Conservation (phyloP, 2,113 vertebrate species). For the Bostrychus sinensis region DNA sequence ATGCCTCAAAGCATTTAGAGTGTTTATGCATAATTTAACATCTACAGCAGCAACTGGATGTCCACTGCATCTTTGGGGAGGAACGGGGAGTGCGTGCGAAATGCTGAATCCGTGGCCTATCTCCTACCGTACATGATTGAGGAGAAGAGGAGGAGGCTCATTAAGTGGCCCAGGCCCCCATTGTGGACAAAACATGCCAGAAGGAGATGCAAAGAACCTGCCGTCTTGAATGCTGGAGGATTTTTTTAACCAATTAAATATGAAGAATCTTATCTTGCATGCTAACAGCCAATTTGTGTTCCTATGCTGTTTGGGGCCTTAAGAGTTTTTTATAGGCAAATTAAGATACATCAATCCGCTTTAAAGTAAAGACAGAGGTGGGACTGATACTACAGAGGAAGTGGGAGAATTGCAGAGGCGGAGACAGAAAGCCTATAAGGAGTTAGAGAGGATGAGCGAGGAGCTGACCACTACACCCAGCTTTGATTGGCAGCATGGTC, state of each 20-base stretch:
- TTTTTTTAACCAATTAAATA: constrained; percentile 78
- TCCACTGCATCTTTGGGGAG: constrained; percentile 74
- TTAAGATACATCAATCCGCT: constrained; percentile 52
- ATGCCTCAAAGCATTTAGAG: constrained; percentile 81
- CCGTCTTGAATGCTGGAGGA: constrained; percentile 45
- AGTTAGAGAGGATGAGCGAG: constrained; percentile 35
- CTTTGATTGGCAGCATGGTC: constrained; percentile 75
- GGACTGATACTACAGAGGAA: constrained; percentile 29
- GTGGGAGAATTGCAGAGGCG: constrained; percentile 7
- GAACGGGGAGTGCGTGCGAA: constrained; percentile 63
- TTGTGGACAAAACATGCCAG: constrained; percentile 66
- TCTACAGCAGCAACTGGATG: constrained; percentile 75
- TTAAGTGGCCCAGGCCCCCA: constrained; percentile 75
- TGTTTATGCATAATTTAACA: constrained; percentile 82
- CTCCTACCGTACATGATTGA: constrained; percentile 69
- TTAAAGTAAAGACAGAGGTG: constrained; percentile 34
- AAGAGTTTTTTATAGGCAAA: constrained; percentile 65
- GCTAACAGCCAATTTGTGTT: constrained; percentile 70
- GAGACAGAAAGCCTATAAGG: constrained; percentile 48
- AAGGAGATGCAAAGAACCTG: constrained; percentile 60
- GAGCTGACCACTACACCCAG: constrained; percentile 48
- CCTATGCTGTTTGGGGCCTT: constrained; percentile 65
- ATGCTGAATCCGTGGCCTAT: constrained; percentile 76
- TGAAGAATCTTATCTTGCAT: constrained; percentile 72
- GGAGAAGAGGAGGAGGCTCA: constrained; percentile 71